Evolutionary conservation across 2,797 vertebrate genomes (phyloP).

Genomic region (Falco concolor): DNA sequence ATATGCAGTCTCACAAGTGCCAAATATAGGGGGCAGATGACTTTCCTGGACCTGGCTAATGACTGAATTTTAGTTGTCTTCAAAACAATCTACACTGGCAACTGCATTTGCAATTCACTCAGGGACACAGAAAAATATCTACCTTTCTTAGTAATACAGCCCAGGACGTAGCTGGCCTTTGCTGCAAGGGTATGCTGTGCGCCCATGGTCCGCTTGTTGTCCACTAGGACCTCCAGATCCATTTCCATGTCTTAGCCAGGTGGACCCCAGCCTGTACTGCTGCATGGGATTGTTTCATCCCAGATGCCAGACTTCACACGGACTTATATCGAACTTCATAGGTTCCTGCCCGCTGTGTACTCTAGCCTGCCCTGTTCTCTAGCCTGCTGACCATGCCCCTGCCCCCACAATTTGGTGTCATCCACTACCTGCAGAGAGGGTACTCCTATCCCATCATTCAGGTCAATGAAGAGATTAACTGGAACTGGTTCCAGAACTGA

Average conservation of each 20-base stretch:
- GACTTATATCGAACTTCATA: not conserved
- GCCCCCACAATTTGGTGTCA: too few relatives aligned
- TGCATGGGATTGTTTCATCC: accelerated
- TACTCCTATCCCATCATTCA: not conserved
- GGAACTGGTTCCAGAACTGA: not conserved
- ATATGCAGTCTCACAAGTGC: not conserved
- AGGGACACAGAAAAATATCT: not conserved
- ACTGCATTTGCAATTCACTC: not conserved
- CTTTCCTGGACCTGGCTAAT: not conserved
- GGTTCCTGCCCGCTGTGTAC: not conserved
- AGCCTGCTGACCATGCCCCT: not conserved
- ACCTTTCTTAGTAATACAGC: not conserved
- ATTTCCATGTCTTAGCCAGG: not conserved
- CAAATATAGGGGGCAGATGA: not conserved
- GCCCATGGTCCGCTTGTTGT: not conserved
- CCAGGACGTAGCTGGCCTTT: not conserved
- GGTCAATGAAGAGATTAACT: not conserved
- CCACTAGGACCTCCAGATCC: not conserved
- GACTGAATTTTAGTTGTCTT: not conserved
- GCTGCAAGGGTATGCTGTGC: not conserved
- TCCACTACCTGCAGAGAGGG: not conserved
- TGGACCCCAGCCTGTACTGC: not conserved
- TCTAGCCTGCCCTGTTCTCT: not conserved
- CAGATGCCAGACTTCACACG: accelerated
- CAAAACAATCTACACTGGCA: not conserved